A percentile compares a stretch with the other conserved stretches of the same genome.
Evolutionary conservation across 30 jellyfish, hydroid and myxozoan species (phyloP).

Genomic region (Pelagia noctiluca): DNA sequence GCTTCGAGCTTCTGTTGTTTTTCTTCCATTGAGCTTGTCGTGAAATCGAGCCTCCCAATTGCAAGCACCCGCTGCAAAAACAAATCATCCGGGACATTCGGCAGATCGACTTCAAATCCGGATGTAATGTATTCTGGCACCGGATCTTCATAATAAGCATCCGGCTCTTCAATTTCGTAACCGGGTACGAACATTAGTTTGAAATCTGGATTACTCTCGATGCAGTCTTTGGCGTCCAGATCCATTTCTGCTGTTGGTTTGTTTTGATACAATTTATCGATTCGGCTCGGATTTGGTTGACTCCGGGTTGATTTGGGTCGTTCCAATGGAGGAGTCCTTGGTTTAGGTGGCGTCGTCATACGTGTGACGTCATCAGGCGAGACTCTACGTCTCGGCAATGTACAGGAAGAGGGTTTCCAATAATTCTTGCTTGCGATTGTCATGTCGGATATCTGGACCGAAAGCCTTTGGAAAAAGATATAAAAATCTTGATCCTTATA

Average conservation of each 20-base stretch:
- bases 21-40: constrained; percentile 47
- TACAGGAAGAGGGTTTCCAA: constrained; percentile 41
- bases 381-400: neutral
- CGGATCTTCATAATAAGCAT: constrained; percentile 62
- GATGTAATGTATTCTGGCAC: neutral
- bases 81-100: constrained; percentile 23
- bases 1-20: constrained; percentile 39
- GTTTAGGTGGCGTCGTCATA: too few species aligned
- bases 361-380: neutral
- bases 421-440: constrained; percentile 14
- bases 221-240: constrained; percentile 55
- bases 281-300: neutral
- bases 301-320: neutral
- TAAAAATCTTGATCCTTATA: neutral
- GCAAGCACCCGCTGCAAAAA: constrained; percentile 34
- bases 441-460: constrained; percentile 29
- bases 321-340: too few species aligned
- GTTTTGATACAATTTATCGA: constrained; percentile 26
- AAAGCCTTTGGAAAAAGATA: constrained; percentile 8
- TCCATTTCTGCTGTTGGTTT: constrained; percentile 63
- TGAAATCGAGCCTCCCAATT: constrained; percentile 32
- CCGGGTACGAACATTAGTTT: constrained; percentile 68
- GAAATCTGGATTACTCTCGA: constrained; percentile 61
- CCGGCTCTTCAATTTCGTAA: constrained; percentile 56
- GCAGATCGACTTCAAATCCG: neutral